phyloP scores from a whole-genome alignment of 1,140 invertebrate species.

The Aphelinus certus region DNA sequence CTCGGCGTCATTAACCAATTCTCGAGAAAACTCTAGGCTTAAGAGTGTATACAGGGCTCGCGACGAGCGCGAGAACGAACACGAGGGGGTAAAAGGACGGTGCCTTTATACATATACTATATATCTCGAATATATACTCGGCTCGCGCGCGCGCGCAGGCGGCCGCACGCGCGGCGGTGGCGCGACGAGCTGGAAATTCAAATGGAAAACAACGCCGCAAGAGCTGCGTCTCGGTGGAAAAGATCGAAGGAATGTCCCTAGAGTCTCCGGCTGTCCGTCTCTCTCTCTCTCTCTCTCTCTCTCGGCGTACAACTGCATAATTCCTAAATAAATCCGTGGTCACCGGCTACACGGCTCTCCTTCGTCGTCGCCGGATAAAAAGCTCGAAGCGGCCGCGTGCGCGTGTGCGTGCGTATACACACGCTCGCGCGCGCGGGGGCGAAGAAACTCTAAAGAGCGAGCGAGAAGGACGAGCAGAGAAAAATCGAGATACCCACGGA shows the following conservation, averaged over 20 bases:
- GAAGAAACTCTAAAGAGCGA: slow-evolving; percentile 35
- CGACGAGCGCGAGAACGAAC: not conserved
- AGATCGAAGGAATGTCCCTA: slow-evolving; percentile 26
- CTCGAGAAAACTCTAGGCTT: slow-evolving; percentile 34
- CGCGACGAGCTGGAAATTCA: slow-evolving; percentile 20
- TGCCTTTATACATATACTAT: slow-evolving; percentile 38
- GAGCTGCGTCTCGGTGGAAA: slow-evolving; percentile 24
- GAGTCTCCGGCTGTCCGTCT: not conserved
- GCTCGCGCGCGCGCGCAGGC: slow-evolving; percentile 16
- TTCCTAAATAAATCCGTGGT: slow-evolving; percentile 38
- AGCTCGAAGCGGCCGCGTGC: slow-evolving; percentile 23
- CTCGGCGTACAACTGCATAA: slow-evolving; percentile 21
- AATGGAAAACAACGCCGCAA: slow-evolving; percentile 36
- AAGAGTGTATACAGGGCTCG: not conserved
- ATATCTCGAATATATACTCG: slow-evolving; percentile 27
- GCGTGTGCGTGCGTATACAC: not conserved
- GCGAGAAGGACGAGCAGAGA: slow-evolving; percentile 28
- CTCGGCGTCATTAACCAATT: slow-evolving; percentile 27
- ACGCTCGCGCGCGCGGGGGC: slow-evolving; percentile 31
- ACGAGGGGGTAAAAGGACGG: not conserved
- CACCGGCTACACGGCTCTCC: slow-evolving; percentile 1
- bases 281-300: too few relatives aligned
- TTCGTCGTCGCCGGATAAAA: slow-evolving; percentile 19
- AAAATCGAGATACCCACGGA: slow-evolving; percentile 31
- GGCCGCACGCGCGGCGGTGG: too few relatives aligned